Evolutionary conservation across 2,113 vertebrate species (phyloP).

Genomic region (Sphyrna mokarran): DNA sequence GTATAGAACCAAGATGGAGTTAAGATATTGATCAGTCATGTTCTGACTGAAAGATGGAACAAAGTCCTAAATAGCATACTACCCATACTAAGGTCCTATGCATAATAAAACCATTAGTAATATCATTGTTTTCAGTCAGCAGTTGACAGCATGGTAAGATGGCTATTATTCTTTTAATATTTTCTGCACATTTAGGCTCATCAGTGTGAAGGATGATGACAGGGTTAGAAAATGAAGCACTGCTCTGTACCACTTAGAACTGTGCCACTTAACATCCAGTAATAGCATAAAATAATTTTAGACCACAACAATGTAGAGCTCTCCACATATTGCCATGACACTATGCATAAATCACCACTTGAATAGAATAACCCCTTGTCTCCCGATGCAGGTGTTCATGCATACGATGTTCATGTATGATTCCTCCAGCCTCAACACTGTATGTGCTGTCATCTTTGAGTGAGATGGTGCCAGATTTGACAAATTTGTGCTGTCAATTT

Average conservation of each 20-base stretch:
- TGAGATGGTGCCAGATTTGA: background rate
- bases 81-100: background rate
- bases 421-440: background rate
- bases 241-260: background rate
- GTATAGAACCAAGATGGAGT: background rate
- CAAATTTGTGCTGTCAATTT: background rate
- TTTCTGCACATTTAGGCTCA: background rate
- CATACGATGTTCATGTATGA: background rate
- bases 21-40: background rate
- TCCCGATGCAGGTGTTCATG: background rate
- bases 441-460: background rate
- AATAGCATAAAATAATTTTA: slow-evolving; percentile 4
- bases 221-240: background rate
- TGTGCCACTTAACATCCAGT: background rate
- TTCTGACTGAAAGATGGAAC: background rate
- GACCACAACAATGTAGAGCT: background rate
- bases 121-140: background rate
- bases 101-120: background rate
- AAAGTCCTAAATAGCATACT: background rate
- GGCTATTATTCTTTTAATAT: background rate
- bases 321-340: background rate
- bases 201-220: background rate
- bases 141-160: background rate
- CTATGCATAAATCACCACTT: background rate
- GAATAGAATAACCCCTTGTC: background rate